Conservation (phyloP, 2,888 invertebrate genomes). For the Tiliacea aurago region DNA sequence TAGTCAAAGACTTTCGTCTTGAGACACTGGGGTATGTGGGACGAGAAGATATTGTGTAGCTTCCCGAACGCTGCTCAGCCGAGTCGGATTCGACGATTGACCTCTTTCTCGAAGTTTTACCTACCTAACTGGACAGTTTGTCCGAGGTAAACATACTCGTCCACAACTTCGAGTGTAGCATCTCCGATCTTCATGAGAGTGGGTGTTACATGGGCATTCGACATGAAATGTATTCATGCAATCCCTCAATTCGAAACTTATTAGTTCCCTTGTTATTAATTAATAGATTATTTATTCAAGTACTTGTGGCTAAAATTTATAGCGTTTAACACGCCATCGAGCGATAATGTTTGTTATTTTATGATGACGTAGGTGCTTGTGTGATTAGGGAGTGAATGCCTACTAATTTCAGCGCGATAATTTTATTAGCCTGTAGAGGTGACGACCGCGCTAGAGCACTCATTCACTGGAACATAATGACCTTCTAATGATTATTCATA, state of each 20-base stretch:
- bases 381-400: slow-evolving; percentile 9
- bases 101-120: too few relatives aligned
- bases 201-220: too few relatives aligned
- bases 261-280: slow-evolving; percentile 48
- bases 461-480: not conserved
- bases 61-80: too few relatives aligned
- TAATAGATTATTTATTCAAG: slow-evolving; percentile 43
- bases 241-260: slow-evolving; percentile 52
- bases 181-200: too few relatives aligned
- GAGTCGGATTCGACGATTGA: too few relatives aligned
- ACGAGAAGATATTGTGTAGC: too few relatives aligned
- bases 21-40: too few relatives aligned
- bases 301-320: slow-evolving; percentile 32
- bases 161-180: too few relatives aligned
- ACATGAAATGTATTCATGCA: too few relatives aligned
- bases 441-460: not conserved
- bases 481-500: not conserved
- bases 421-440: not conserved
- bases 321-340: slow-evolving; percentile 52
- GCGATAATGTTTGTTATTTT: slow-evolving; percentile 46
- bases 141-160: too few relatives aligned
- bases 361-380: slow-evolving; percentile 7
- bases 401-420: not conserved
- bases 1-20: too few relatives aligned
- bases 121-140: too few relatives aligned